These are phyloP conservation scores for Oplegnathus fasciatus DNA, from an alignment of 2,113 vertebrate genomes.

Conservation along the genomic window DNA sequence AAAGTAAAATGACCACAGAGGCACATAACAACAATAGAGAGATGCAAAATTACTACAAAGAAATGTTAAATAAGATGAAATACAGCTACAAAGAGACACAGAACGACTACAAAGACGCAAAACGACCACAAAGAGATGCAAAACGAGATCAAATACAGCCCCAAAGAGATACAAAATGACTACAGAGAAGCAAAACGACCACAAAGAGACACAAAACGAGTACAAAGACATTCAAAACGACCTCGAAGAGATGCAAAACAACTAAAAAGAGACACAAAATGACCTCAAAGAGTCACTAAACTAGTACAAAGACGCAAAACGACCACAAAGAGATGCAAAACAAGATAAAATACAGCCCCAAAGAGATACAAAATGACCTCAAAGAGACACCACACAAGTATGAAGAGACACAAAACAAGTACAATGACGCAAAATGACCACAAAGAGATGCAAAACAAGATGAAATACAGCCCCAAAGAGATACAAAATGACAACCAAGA, in stretches of 20 bases:
- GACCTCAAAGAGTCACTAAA: too few species aligned
- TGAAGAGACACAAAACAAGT: background rate
- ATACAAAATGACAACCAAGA: background rate
- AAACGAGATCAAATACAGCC: too few species aligned
- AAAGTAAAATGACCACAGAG: too few species aligned
- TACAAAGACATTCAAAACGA: background rate
- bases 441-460: too few species aligned
- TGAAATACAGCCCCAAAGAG: too few species aligned
- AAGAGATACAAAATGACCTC: background rate
- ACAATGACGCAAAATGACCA: background rate
- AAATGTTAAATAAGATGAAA: too few species aligned
- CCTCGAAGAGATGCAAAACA: background rate
- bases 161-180: too few species aligned
- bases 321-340: background rate
- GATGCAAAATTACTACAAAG: background rate
- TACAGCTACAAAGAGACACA: too few species aligned
- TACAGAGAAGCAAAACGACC: background rate
- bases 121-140: too few species aligned
- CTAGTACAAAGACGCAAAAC: background rate
- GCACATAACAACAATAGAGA: too few species aligned
- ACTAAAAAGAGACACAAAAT: background rate
- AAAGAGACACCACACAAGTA: background rate
- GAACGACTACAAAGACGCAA: too few species aligned
- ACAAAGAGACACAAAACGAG: background rate
- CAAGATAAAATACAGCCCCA: too few species aligned